phyloP scores from a whole-genome alignment of 1,140 invertebrate species.

The Araneus ventricosus region DNA sequence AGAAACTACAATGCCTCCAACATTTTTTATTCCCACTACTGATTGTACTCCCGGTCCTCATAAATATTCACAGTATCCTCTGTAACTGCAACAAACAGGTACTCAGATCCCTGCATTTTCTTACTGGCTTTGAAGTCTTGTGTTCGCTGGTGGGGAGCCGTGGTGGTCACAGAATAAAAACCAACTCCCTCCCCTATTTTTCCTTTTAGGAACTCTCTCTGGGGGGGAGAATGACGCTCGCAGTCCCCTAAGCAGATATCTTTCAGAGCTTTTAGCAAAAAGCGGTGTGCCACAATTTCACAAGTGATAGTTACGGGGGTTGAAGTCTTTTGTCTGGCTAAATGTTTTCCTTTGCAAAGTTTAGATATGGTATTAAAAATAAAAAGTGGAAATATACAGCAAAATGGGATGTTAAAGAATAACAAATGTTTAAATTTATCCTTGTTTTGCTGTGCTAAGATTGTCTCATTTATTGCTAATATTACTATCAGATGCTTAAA shows the following conservation, averaged over 20 bases:
- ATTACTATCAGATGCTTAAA: no score
- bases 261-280: slow-evolving; percentile 8
- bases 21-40: slow-evolving; percentile 39
- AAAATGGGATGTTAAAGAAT: no score
- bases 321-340: background rate
- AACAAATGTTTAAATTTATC: no score
- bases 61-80: slow-evolving; percentile 53
- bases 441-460: no score
- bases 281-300: background rate
- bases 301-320: background rate
- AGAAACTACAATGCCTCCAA: background rate
- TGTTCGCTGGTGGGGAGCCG: background rate
- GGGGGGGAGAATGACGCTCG: background rate
- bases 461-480: no score
- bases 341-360: slow-evolving; percentile 1
- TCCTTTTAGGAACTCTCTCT: background rate
- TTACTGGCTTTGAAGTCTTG: slow-evolving; percentile 23
- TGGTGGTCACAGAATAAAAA: slow-evolving; percentile 38
- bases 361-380: background rate
- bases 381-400: background rate
- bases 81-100: slow-evolving; percentile 41
- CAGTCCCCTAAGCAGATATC: background rate
- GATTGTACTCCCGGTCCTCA: slow-evolving; percentile 54
- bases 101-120: background rate
- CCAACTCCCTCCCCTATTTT: background rate